Base-by-base conservation (phyloP, 1,140 invertebrate species). In the Phortica variegata region DNA sequence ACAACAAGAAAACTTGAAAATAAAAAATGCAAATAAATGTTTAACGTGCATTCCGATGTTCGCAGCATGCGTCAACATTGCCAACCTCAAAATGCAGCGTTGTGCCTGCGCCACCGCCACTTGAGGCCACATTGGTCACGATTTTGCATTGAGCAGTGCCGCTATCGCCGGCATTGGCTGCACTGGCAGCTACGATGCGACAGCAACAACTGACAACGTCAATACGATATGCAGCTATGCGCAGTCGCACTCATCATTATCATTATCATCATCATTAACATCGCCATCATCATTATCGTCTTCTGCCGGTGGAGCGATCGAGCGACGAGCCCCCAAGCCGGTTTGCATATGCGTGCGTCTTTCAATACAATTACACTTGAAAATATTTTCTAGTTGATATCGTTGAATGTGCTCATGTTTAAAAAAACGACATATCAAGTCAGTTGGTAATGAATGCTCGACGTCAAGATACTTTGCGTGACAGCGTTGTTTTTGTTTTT, bases 11-110 rank as follows among this genome's bases (percentile, higher is more conserved):
- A 38, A 66, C 60, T 65, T 68, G 57, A 63, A 68, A 68, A 68
- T 68, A 63, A 68, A 68, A 69, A 68, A 68, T 68, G 63, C 63
- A 69, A 68, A 68, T 68, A 68, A 68, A 68, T 63, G 63, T 65
- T 68, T 68, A 69, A 69, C 54, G 63, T 49, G 54, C 63, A 68
- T 69, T 68, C 65, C 63, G 62, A 59, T 41, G 54, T 49, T 43
- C 42, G 43, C 29, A 29, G 41, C 29, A 23, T 44, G 33, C 15
- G 15, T 23, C 45, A 39, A 40, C 40, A 31, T 21, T 32, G 20
- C 18, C 34, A 40, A 20, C 32, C 26, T 7, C 26, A 15, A 9
- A 34, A 34, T 26, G 37, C 19, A 36, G 42, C 13, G 17, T n/a
- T n/a, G 18, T 49, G 39, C 42, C 43, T 34, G 40, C 33, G 26